Evolutionary conservation across 2,888 invertebrate genomes (phyloP).

Genomic region (Agriopis marginaria): DNA sequence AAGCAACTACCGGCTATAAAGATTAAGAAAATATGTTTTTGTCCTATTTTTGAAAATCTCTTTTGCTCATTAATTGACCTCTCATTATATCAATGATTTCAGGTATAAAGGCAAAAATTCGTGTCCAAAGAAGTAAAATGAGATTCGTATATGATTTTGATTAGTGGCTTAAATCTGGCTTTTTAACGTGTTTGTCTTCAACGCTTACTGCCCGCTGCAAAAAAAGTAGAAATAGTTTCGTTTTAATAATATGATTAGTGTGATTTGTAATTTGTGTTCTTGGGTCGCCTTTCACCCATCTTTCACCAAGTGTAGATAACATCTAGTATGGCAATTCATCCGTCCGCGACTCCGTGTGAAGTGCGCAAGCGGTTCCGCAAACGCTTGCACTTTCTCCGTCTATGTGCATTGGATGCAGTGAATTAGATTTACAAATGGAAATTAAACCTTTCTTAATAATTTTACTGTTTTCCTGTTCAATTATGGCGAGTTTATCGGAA

Average conservation of each 20-base stretch:
- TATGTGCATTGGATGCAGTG: conserved; percentile 48
- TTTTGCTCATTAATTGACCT: too few relatives aligned
- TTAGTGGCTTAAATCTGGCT: too few relatives aligned
- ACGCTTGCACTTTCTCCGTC: conserved; percentile 66
- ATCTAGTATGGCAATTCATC: conserved; percentile 37
- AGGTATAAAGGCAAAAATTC: neutral
- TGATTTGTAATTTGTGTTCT: neutral
- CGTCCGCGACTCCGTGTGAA: conserved; percentile 42
- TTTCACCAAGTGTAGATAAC: conserved; percentile 42
- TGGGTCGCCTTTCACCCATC: conserved; percentile 39
- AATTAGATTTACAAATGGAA: conserved; percentile 6
- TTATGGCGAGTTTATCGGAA: too few relatives aligned
- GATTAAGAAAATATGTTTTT: too few relatives aligned
- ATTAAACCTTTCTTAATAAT: neutral
- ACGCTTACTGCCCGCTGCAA: too few relatives aligned
- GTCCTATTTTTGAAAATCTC: too few relatives aligned
- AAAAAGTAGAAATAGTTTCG: neutral
- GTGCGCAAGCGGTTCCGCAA: conserved; percentile 60
- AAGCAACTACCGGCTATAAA: too few relatives aligned
- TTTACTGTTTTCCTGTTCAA: too few relatives aligned
- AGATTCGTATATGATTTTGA: too few relatives aligned
- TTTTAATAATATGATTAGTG: neutral
- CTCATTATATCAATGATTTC: too few relatives aligned
- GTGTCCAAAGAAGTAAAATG: neutral
- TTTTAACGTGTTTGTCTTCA: too few relatives aligned